Evolutionary conservation across 2,113 vertebrate genomes (phyloP).

Genomic region (Ciconia maguari): DNA sequence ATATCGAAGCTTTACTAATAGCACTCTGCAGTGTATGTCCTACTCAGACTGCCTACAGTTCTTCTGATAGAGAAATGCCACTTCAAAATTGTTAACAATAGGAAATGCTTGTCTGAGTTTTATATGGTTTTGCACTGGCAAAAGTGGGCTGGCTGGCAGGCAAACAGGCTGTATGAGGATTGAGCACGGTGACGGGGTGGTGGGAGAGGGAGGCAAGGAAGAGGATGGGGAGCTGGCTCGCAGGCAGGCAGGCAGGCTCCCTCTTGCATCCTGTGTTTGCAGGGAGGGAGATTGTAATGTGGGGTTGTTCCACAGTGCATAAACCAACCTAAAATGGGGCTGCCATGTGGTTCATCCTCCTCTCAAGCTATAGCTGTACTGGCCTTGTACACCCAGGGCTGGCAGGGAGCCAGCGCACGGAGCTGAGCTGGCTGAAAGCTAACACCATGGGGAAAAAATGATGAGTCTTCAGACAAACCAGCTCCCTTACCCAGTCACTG

Average conservation of each 20-base stretch:
- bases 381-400: not conserved
- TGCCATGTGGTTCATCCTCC: not conserved
- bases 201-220: not conserved
- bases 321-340: not conserved
- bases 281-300: not conserved
- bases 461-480: not conserved
- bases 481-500: not conserved
- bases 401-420: not conserved
- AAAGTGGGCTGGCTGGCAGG: not conserved
- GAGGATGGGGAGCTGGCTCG: not conserved
- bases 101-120: not conserved
- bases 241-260: not conserved
- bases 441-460: not conserved
- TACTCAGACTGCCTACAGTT: not conserved
- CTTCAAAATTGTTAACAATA: not conserved
- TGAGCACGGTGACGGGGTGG: accelerated
- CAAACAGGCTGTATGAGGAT: not conserved
- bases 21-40: not conserved
- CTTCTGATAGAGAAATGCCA: not conserved
- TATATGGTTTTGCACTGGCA: not conserved
- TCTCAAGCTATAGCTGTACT: not conserved
- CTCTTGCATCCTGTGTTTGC: not conserved
- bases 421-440: not conserved
- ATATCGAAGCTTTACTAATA: not conserved
- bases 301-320: not conserved